Evolutionary conservation across 2,113 vertebrate genomes (phyloP), one percentile per base, ranked within the genome.

Genomic region (Atlantisia rogersi): DNA sequence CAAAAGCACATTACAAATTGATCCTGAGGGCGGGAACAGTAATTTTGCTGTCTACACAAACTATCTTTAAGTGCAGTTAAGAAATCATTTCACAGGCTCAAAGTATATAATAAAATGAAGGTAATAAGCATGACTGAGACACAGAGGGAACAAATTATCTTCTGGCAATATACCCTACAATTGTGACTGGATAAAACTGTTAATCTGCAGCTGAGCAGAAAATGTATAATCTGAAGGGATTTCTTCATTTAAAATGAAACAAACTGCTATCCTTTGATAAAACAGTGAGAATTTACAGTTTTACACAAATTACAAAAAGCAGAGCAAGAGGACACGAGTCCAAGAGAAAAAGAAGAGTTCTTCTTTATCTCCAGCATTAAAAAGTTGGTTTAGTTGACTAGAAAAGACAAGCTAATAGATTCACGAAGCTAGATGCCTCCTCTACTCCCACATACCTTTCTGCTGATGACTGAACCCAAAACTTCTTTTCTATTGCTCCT

Each of bases 81-180:
- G 95, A 94, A 94, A 93, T 94, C 75, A 91, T 96, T 95, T 96
- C 82, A 90, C 50, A 94, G 73, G 52, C 92, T 94, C 68, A 31
- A 84, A 89, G 77, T 86, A 95, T 77, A 75, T 90, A 93, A 97
- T 95, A 95, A 96, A 94, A 95, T 95, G 78, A 96, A 93, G 78
- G 84, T 95, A 96, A 97, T 95, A 97, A 87, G 91, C 89, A 89
- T 94, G 94, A 93, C 92, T 86, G 92, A 93, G 90, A 86, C 90
- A 96, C 77, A 93, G 83, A 96, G 83, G 90, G 95, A 96, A 96
- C 63, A 96, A 96, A 96, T 96, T 92, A 94, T 95, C 79, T 94
- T 93, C 80, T 96, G 92, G 93, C 93, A 93, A 84, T 86, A 92
- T 50, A 91, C 71, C 29, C 69, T 64, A 81, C 68, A 83, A 68